Conservation (phyloP, 1,140 invertebrate genomes). For the Drosophila oshimai region DNA sequence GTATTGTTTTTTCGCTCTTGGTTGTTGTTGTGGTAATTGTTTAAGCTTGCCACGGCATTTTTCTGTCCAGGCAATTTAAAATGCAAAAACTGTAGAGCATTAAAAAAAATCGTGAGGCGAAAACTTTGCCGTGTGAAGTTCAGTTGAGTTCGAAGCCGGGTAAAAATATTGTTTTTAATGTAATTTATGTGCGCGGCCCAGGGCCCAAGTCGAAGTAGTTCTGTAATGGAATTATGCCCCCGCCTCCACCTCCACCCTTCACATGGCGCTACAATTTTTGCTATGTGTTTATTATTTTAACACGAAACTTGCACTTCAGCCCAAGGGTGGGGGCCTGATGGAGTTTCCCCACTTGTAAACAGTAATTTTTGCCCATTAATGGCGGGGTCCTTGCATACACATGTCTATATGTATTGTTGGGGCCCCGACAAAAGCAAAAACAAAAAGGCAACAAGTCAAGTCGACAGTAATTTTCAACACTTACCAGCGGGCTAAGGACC, state of each 20-base stretch:
- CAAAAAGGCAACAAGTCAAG: slow-evolving; percentile 80
- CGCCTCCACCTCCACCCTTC: neutral
- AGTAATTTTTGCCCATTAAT: slow-evolving; percentile 80
- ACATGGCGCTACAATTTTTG: slow-evolving; percentile 74
- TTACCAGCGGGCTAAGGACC: slow-evolving; percentile 58
- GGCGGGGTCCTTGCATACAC: slow-evolving; percentile 33
- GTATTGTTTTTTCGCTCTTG: slow-evolving; percentile 56
- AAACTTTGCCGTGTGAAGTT: slow-evolving; percentile 66
- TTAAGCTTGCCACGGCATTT: slow-evolving; percentile 72
- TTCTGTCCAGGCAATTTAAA: slow-evolving; percentile 66
- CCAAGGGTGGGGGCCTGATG: neutral
- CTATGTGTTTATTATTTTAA: slow-evolving; percentile 82
- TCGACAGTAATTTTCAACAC: slow-evolving; percentile 81
- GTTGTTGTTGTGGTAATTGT: slow-evolving; percentile 59
- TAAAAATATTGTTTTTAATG: slow-evolving; percentile 74
- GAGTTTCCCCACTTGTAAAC: slow-evolving; percentile 68
- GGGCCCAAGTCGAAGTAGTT: slow-evolving; percentile 20
- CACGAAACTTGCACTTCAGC: slow-evolving; percentile 74
- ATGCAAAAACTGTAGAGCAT: slow-evolving; percentile 48
- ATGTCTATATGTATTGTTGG: slow-evolving; percentile 29
- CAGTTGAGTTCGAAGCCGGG: slow-evolving; percentile 49
- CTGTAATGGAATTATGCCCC: slow-evolving; percentile 71
- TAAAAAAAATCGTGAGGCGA: neutral
- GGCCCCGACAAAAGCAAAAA: slow-evolving; percentile 38
- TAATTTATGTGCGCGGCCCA: slow-evolving; percentile 41